These are phyloP conservation scores for Argyrosomus regius DNA, from an alignment of 2,797 vertebrate genomes.

Conservation along the genomic window DNA sequence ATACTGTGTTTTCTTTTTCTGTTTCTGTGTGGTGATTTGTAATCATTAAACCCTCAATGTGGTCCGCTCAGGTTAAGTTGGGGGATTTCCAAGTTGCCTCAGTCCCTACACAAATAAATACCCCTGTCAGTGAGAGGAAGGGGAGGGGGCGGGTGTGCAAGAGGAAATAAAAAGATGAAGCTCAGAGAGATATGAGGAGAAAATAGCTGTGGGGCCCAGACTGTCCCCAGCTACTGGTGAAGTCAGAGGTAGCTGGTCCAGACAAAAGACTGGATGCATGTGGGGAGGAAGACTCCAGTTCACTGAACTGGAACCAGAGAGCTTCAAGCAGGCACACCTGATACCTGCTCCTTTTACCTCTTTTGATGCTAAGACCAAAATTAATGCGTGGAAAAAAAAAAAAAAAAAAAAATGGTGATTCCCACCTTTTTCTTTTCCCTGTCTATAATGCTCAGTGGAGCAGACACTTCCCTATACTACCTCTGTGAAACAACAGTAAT, in stretches of 20 bases:
- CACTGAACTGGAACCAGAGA: conserved; percentile 61
- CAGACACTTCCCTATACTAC: conserved; percentile 1
- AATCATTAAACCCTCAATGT: conserved; percentile 20
- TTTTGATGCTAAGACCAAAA: conserved; percentile 42
- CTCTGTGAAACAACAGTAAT: background rate
- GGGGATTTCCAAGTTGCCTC: conserved; percentile 63
- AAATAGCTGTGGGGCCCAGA: conserved; percentile 48
- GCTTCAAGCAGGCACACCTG: conserved; percentile 60
- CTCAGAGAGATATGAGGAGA: conserved; percentile 19
- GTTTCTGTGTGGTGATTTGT: background rate
- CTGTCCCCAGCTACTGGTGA: conserved; percentile 28
- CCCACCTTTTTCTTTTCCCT: background rate
- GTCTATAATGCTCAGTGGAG: background rate
- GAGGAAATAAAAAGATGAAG: conserved; percentile 16
- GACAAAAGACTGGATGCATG: conserved; percentile 62
- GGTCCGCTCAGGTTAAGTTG: conserved; percentile 17
- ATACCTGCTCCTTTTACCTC: conserved; percentile 52
- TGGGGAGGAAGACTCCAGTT: conserved; percentile 48
- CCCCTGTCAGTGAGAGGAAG: conserved; percentile 19
- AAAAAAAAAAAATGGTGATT: background rate
- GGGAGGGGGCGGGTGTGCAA: conserved; percentile 2
- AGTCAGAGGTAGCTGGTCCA: conserved; percentile 66
- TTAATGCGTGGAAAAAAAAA: conserved; percentile 13
- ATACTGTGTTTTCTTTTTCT: background rate
- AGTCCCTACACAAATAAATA: conserved; percentile 51